phyloP scores from a whole-genome alignment of 2,888 invertebrate genomes.

The Diplolepis rosae region DNA sequence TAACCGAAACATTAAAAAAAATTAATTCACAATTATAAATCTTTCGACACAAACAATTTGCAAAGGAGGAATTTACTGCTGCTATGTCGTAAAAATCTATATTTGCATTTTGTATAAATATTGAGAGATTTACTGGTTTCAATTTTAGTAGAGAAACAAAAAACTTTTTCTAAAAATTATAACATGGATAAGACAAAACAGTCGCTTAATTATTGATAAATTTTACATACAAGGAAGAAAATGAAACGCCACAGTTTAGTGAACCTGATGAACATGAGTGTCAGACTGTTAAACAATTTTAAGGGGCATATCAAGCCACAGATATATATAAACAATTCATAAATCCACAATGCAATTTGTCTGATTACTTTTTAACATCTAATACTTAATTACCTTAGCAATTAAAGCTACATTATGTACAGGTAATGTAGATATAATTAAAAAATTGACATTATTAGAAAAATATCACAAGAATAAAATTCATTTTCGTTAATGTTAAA shows the following conservation, averaged over 20 bases:
- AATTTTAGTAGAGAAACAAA: too few relatives aligned
- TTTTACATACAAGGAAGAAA: slow-evolving; percentile 3
- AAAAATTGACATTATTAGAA: background rate
- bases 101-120: too few relatives aligned
- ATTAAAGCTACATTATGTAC: background rate
- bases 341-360: background rate
- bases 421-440: background rate
- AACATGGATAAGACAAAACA: too few relatives aligned
- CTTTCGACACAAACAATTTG: too few relatives aligned
- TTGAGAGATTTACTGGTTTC: too few relatives aligned
- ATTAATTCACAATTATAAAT: too few relatives aligned
- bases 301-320: slow-evolving; percentile 9
- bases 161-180: too few relatives aligned
- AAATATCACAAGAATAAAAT: too few relatives aligned
- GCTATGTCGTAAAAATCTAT: too few relatives aligned
- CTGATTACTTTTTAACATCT: background rate
- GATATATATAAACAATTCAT: background rate
- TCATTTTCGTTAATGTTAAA: too few relatives aligned
- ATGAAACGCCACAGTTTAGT: slow-evolving; percentile 9
- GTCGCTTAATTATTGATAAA: slow-evolving; percentile 4
- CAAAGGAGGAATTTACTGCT: too few relatives aligned
- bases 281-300: background rate
- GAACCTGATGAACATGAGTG: slow-evolving; percentile 7
- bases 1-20: too few relatives aligned
- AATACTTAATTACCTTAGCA: background rate